Conservation (phyloP, 1,140 invertebrate species). For the Lasioglossum albipes region DNA sequence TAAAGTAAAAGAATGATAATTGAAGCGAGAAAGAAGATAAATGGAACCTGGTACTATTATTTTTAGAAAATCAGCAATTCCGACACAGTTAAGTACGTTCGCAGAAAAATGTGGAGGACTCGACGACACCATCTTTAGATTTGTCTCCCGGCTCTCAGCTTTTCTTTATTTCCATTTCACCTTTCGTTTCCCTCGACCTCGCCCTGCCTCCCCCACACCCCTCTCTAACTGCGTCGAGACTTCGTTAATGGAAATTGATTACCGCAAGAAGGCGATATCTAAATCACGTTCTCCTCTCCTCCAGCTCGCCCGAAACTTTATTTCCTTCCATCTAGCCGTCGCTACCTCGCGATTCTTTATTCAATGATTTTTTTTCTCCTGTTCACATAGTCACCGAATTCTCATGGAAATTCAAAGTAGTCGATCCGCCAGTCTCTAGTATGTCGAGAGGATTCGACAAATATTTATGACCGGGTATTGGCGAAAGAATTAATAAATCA, state of each 20-base stretch:
- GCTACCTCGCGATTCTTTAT: slow-evolving; percentile 42
- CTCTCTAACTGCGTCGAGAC: slow-evolving; percentile 56
- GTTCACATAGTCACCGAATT: not conserved
- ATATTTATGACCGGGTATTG: too few relatives aligned
- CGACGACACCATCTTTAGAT: slow-evolving; percentile 34
- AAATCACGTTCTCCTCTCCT: slow-evolving; percentile 72
- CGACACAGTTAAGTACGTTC: not conserved
- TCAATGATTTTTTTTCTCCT: slow-evolving; percentile 19
- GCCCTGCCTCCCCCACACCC: slow-evolving; percentile 43
- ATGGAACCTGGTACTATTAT: too few relatives aligned
- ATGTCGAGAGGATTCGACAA: too few relatives aligned
- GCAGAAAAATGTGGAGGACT: slow-evolving; percentile 36
- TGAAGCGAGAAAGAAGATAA: too few relatives aligned
- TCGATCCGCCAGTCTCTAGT: not conserved
- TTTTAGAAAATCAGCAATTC: too few relatives aligned
- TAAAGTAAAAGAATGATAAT: too few relatives aligned
- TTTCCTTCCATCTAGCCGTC: slow-evolving; percentile 23
- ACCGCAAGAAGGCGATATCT: slow-evolving; percentile 74
- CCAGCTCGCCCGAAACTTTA: slow-evolving; percentile 57
- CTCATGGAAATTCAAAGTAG: not conserved
- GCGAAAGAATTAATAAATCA: too few relatives aligned
- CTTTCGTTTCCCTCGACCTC: slow-evolving; percentile 19
- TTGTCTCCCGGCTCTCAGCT: slow-evolving; percentile 35
- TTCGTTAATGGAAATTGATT: slow-evolving; percentile 78
- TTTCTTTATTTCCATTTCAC: slow-evolving; percentile 39